Evolutionary conservation across 2,888 invertebrate species (phyloP).

Genomic region (Rhaphigaster nebulosa): DNA sequence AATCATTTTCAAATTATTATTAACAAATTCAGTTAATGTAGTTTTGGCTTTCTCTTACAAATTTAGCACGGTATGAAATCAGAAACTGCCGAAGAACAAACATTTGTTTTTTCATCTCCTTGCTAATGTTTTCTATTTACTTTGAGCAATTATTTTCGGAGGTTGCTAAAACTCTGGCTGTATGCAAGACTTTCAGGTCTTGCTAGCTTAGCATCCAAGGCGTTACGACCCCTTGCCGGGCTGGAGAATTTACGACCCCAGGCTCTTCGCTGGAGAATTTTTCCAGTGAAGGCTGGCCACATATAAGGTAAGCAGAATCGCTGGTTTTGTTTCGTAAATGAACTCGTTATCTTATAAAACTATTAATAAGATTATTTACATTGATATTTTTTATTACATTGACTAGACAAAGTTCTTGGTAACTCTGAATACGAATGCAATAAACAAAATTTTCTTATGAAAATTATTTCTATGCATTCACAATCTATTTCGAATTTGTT

Average conservation of each 20-base stretch:
- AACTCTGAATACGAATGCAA: not conserved
- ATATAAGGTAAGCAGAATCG: not conserved
- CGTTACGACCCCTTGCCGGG: not conserved
- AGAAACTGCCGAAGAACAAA: not conserved
- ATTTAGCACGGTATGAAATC: not conserved
- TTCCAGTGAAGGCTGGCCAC: not conserved
- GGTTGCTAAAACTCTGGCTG: constrained; percentile 17
- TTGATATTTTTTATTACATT: not conserved
- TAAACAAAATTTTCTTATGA: not conserved
- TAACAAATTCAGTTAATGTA: not conserved
- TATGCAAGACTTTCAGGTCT: constrained; percentile 48
- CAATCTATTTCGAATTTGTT: not conserved
- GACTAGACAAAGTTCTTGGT: no score
- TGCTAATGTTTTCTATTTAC: not conserved
- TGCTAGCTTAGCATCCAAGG: constrained; percentile 54
- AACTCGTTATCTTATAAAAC: not conserved
- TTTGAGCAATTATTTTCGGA: not conserved
- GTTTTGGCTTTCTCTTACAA: not conserved
- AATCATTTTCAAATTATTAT: no score
- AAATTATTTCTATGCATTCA: no score
- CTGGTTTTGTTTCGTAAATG: not conserved
- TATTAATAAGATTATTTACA: not conserved
- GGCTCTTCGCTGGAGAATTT: not conserved
- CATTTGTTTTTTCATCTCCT: not conserved
- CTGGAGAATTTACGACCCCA: not conserved